These are phyloP conservation scores for Chrysomela aeneicollis DNA, from an alignment of 2,888 invertebrate species.

Conservation along the genomic window DNA sequence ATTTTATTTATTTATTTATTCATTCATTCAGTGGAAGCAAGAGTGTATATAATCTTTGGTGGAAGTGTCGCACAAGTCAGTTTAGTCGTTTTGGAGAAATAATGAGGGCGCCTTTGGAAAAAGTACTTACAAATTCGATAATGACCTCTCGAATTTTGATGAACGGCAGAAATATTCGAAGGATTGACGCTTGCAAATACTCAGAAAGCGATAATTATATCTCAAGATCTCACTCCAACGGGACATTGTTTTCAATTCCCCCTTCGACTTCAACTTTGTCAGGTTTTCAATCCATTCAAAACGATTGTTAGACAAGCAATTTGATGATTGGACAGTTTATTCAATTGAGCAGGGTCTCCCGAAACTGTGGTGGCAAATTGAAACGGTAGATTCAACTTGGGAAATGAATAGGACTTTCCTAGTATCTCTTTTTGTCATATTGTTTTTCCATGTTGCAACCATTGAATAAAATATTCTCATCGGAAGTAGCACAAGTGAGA, in stretches of 20 bases:
- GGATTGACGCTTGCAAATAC: slow-evolving; percentile 7
- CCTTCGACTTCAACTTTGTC: slow-evolving; percentile 10
- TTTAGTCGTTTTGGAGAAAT: neutral
- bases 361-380: too few species aligned
- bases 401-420: too few species aligned
- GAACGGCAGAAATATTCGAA: slow-evolving; percentile 15
- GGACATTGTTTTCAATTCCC: slow-evolving; percentile 13
- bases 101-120: slow-evolving; percentile 5
- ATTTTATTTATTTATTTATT: too few species aligned
- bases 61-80: too few species aligned
- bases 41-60: too few species aligned
- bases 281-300: neutral
- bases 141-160: slow-evolving; percentile 20
- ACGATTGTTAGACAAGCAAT: slow-evolving; percentile 19
- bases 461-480: too few species aligned
- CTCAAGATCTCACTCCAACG: slow-evolving; percentile 3
- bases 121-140: slow-evolving; percentile 13
- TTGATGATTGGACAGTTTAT: slow-evolving; percentile 8
- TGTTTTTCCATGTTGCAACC: too few species aligned
- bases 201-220: slow-evolving; percentile 16
- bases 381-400: too few species aligned
- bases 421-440: too few species aligned
- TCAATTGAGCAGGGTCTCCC: slow-evolving; percentile 20
- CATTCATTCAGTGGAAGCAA: too few species aligned
- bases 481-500: too few species aligned